These are phyloP conservation scores for Corydoras maculifer DNA, from an alignment of 2,113 vertebrate genomes.

Conservation along the genomic window DNA sequence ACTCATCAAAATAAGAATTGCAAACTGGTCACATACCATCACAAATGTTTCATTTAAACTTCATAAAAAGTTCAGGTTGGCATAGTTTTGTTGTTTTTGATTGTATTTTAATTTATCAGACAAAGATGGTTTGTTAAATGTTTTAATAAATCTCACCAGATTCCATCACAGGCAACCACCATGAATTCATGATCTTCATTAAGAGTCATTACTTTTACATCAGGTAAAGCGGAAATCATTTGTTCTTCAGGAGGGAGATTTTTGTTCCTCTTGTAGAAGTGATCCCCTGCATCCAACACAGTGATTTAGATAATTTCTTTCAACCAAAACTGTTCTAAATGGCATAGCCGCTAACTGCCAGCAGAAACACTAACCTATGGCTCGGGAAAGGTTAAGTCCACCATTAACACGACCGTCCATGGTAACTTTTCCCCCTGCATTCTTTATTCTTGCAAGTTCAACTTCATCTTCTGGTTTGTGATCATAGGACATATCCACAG, in stretches of 20 bases:
- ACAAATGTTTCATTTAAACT: too few relatives aligned
- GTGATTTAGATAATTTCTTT: not conserved
- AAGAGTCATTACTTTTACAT: slow-evolving; percentile 90
- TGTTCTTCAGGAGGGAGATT: slow-evolving; percentile 88
- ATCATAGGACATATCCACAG: slow-evolving; percentile 95
- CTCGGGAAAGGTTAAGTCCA: slow-evolving; percentile 93
- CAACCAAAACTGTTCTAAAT: not conserved
- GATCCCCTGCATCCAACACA: slow-evolving; percentile 73
- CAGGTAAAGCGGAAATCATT: slow-evolving; percentile 95
- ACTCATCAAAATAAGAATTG: too few relatives aligned
- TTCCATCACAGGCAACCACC: slow-evolving; percentile 97
- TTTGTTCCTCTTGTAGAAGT: slow-evolving; percentile 97
- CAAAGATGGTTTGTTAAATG: too few relatives aligned
- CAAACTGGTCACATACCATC: too few relatives aligned
- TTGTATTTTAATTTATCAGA: too few relatives aligned
- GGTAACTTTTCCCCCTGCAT: slow-evolving; percentile 94
- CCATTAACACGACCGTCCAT: slow-evolving; percentile 96
- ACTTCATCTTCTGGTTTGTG: slow-evolving; percentile 96
- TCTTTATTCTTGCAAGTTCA: slow-evolving; percentile 92
- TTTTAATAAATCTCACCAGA: slow-evolving; percentile 70
- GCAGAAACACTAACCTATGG: slow-evolving; percentile 74
- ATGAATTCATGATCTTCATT: slow-evolving; percentile 94
- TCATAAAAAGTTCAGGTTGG: too few relatives aligned
- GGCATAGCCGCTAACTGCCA: not conserved
- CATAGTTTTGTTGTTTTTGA: too few relatives aligned